Conservation (phyloP, 2,113 vertebrate genomes). For the Bungarus multicinctus region DNA sequence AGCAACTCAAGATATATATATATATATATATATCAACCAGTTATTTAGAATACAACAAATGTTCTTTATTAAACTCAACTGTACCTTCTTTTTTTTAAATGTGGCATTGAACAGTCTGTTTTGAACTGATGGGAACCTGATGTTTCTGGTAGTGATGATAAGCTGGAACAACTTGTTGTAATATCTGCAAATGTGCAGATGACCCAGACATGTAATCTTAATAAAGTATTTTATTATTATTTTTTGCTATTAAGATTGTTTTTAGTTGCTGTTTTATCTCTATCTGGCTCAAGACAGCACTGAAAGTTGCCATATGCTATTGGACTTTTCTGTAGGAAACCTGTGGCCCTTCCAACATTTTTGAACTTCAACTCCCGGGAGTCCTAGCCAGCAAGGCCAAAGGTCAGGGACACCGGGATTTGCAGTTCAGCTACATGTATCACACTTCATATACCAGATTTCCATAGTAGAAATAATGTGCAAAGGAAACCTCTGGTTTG, state of each 20-base stretch:
- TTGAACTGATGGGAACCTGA: not conserved
- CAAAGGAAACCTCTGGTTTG: not conserved
- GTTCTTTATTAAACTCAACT: not conserved
- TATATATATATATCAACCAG: not conserved
- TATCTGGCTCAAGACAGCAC: not conserved
- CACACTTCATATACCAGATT: not conserved
- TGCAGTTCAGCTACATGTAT: not conserved
- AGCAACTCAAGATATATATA: not conserved
- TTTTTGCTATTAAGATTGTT: not conserved
- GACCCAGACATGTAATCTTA: not conserved
- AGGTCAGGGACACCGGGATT: not conserved
- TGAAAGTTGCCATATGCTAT: not conserved
- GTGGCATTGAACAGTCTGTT: not conserved
- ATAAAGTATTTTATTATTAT: not conserved
- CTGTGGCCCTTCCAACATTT: not conserved
- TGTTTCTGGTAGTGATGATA: not conserved
- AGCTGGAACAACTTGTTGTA: not conserved
- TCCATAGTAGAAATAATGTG: not conserved
- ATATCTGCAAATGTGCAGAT: not conserved
- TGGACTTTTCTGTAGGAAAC: not conserved
- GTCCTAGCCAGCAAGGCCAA: not conserved
- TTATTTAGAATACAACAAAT: not conserved
- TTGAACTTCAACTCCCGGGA: not conserved
- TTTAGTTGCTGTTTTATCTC: not conserved
- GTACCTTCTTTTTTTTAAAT: not conserved